Evolutionary conservation across 2,113 vertebrate genomes (phyloP), one percentile per base, ranked within the genome.

Genomic region (Cyprinodon brontotheroides): DNA sequence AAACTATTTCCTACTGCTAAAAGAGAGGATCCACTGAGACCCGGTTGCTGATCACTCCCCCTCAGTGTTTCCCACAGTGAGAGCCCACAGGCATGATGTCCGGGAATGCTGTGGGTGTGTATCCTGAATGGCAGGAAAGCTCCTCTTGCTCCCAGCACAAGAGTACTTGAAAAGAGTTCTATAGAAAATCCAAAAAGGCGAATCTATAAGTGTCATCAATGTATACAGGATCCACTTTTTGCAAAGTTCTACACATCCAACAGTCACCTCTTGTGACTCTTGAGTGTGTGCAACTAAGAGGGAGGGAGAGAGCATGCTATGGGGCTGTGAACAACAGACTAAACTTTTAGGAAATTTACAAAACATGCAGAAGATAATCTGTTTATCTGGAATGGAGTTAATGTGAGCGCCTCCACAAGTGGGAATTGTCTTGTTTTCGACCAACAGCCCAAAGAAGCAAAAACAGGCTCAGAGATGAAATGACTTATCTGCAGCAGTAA

Each of bases 81-180:
- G 72, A 84, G 87, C 85, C 87, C 80, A 79, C 68, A 89, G 79
- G 86, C 84, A 79, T 79, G 82, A 78, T 86, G 80, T 91, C 89
- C 85, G 87, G 50, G 91, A 90, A 87, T 81, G 84, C 80, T 72
- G 80, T 65, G 87, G 85, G 80, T 63, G 63, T 84, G 88, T 88
- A 90, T 92, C 90, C 90, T 92, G 91, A 88, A 90, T 85, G 84
- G 83, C 90, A 92, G 90, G 91, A 92, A 92, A 90, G 82, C 88
- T 79, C 80, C 71, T 87, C 67, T 78, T 74, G 79, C 72, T 90
- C 73, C 83, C 80, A 41, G 83, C 77, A 50, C 50, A 72, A 78
- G 71, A 82, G 77, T 39, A 64, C 63, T 80, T 61, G 65, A 11
- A 68, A 84, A 79, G 84, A 86, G 82, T 89, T 84, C 79, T 63